These are phyloP conservation scores for Phortica okadai DNA, from an alignment of 2,888 invertebrate genomes.

Conservation along the genomic window DNA sequence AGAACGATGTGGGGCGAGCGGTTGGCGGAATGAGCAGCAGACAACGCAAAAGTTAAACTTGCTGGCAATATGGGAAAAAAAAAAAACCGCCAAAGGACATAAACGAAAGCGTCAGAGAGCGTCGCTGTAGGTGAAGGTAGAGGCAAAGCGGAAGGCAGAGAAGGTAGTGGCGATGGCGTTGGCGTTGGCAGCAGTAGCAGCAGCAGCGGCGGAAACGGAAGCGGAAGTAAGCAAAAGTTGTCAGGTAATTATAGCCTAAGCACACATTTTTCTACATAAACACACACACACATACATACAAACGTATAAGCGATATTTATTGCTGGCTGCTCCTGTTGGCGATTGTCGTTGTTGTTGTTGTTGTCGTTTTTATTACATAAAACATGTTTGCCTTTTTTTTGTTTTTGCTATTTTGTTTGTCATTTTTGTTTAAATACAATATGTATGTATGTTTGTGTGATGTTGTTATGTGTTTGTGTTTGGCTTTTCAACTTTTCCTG, in stretches of 20 bases:
- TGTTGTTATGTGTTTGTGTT: too few species aligned
- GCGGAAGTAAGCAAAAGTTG: constrained; percentile 66
- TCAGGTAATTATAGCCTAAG: constrained; percentile 71
- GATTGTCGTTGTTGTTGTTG: too few species aligned
- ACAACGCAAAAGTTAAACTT: not conserved
- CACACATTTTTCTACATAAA: constrained; percentile 21
- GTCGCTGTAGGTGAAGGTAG: too few species aligned
- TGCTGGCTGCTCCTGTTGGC: not conserved
- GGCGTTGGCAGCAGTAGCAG: not conserved
- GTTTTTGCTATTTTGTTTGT: constrained; percentile 30
- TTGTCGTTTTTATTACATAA: constrained; percentile 12
- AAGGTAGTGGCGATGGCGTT: constrained; percentile 52
- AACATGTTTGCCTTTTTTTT: constrained; percentile 19
- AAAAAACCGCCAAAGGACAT: constrained; percentile 11
- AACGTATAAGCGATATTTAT: constrained; percentile 4
- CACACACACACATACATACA: not conserved
- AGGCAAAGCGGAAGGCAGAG: not conserved
- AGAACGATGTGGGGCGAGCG: not conserved
- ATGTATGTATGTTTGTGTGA: not conserved
- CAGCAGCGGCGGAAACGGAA: constrained; percentile 46
- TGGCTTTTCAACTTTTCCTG: too few species aligned
- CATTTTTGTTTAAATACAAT: constrained; percentile 13
- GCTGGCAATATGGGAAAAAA: not conserved
- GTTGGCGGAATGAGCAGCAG: not conserved
- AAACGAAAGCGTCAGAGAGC: not conserved